Evolutionary conservation across 53 echinoderm and acorn worm species (phyloP).

Genomic region (Holothuria leucospilota): DNA sequence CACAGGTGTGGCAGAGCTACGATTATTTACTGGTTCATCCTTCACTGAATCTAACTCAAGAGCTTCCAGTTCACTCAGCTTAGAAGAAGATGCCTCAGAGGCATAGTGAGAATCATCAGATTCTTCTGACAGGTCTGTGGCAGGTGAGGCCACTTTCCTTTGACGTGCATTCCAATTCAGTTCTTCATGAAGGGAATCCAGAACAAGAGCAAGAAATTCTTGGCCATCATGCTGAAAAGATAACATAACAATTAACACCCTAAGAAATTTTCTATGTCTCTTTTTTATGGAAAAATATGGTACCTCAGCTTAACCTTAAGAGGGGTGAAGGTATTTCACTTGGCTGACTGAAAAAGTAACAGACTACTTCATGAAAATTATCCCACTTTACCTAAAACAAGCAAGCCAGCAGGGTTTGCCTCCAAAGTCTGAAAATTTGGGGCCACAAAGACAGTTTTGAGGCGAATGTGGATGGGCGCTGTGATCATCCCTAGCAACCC

Average conservation of each 20-base stretch:
- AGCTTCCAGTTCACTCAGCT: conserved; percentile 91
- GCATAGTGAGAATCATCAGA: conserved; percentile 95
- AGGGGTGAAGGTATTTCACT: too few relatives aligned
- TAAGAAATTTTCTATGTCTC: too few relatives aligned
- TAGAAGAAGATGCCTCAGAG: conserved; percentile 94
- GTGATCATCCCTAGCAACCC: too few relatives aligned
- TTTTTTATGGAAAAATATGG: too few relatives aligned
- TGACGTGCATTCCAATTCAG: conserved; percentile 78
- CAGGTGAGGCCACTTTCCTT: conserved; percentile 82
- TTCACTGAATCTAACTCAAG: conserved; percentile 92
- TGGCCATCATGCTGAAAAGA: conserved; percentile 92
- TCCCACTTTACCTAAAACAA: too few relatives aligned
- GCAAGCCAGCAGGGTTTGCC: too few relatives aligned
- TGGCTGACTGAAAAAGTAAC: too few relatives aligned
- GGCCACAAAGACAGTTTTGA: too few relatives aligned
- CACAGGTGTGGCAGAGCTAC: conserved; percentile 13
- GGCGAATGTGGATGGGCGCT: too few relatives aligned
- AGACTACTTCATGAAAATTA: too few relatives aligned
- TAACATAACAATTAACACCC: background rate
- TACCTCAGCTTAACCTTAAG: too few relatives aligned
- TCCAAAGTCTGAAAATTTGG: too few relatives aligned
- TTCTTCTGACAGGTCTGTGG: conserved; percentile 89
- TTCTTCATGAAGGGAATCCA: conserved; percentile 95
- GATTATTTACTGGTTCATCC: conserved; percentile 74
- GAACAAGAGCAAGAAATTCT: conserved; percentile 92